These are phyloP conservation scores for Muscidifurax raptorellus DNA, from an alignment of 1,140 invertebrate species.

Conservation along the genomic window DNA sequence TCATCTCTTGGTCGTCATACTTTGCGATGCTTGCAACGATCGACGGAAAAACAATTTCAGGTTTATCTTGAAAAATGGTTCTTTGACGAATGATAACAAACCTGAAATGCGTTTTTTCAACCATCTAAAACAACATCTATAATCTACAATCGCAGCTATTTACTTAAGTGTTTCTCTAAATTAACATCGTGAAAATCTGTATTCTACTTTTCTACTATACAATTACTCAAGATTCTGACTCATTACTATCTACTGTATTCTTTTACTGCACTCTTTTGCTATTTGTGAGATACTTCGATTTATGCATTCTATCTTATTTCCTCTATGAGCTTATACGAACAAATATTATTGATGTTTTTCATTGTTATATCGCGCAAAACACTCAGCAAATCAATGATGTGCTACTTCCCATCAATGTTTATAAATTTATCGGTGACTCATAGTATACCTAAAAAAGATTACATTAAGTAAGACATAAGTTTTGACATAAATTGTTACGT, in stretches of 20 bases:
- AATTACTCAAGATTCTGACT: neutral
- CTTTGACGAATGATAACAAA: neutral
- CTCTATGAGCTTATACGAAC: constrained; percentile 2
- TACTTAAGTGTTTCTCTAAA: neutral
- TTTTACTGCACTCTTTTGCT: too few species aligned
- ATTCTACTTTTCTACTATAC: neutral
- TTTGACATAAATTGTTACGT: neutral
- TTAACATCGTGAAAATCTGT: neutral
- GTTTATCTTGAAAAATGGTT: constrained; percentile 1
- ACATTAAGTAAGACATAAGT: neutral
- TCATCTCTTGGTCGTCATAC: constrained; percentile 5
- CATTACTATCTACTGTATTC: neutral
- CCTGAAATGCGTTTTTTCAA: neutral
- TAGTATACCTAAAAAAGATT: neutral
- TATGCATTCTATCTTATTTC: constrained; percentile 8
- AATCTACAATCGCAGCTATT: neutral
- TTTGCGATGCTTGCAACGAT: neutral
- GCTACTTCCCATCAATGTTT: neutral
- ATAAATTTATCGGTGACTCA: neutral
- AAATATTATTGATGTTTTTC: neutral
- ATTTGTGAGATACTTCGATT: neutral
- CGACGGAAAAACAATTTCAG: neutral
- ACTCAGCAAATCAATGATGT: neutral
- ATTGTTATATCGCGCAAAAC: neutral
- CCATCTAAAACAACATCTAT: neutral